Evolutionary conservation across 2,888 invertebrate genomes (phyloP).

Genomic region (Apotomis betuletana): DNA sequence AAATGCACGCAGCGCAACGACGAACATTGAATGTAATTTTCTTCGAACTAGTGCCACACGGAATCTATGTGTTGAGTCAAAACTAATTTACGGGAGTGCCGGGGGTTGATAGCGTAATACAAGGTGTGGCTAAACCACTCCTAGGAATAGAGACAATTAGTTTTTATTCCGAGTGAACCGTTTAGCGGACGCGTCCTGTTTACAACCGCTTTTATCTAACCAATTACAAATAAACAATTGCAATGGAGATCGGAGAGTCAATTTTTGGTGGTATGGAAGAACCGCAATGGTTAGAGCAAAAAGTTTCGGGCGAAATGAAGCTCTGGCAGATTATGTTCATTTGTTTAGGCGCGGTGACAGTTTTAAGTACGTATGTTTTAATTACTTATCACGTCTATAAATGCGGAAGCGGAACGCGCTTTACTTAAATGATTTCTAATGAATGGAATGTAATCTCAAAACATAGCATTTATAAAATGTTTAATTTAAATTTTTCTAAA

Average conservation of each 20-base stretch:
- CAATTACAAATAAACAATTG: slow-evolving; percentile 36
- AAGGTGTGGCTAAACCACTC: slow-evolving; percentile 79
- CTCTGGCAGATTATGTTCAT: slow-evolving; percentile 93
- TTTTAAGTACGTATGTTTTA: slow-evolving; percentile 81
- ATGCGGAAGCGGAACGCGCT: too few species aligned
- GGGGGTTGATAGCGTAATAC: slow-evolving; percentile 61
- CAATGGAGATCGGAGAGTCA: slow-evolving; percentile 62
- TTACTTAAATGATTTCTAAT: too few species aligned
- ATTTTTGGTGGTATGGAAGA: slow-evolving; percentile 76
- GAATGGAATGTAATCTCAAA: too few species aligned
- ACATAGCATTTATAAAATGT: too few species aligned
- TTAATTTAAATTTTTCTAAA: too few species aligned
- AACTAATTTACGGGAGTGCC: slow-evolving; percentile 60
- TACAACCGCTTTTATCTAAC: slow-evolving; percentile 35
- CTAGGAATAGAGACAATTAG: slow-evolving; percentile 74
- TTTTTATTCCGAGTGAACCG: slow-evolving; percentile 60
- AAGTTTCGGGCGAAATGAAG: slow-evolving; percentile 87
- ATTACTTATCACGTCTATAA: neutral
- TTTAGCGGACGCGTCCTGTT: slow-evolving; percentile 52
- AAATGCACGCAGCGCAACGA: slow-evolving; percentile 8
- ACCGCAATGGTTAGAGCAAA: slow-evolving; percentile 89
- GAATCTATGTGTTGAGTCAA: slow-evolving; percentile 28
- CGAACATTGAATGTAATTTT: slow-evolving; percentile 2
- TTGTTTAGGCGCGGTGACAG: slow-evolving; percentile 85
- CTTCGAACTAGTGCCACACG: slow-evolving; percentile 11